A percentile compares a stretch with the other conserved stretches of the same genome.
Conservation (phyloP, 2,797 vertebrate genomes). For the Aldrovandia affinis region DNA sequence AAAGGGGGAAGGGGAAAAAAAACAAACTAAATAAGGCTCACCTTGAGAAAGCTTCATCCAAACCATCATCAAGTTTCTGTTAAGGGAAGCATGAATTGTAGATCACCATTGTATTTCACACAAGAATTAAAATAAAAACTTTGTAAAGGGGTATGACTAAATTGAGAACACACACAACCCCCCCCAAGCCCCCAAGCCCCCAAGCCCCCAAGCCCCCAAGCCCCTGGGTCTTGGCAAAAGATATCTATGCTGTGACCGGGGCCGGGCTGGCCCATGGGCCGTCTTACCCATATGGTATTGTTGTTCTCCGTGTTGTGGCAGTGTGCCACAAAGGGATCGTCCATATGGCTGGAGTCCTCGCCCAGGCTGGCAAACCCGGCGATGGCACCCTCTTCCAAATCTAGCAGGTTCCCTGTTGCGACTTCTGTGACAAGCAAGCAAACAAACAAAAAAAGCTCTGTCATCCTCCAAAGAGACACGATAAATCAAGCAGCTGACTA, state of each 20-base stretch:
- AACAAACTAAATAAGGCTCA: slow-evolving; percentile 58
- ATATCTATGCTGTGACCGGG: neutral
- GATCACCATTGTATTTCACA: neutral
- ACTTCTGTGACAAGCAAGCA: slow-evolving; percentile 59
- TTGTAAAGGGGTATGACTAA: neutral
- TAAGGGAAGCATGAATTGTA: slow-evolving; percentile 43
- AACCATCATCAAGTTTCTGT: slow-evolving; percentile 85
- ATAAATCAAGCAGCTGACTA: neutral
- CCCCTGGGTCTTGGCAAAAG: neutral
- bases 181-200: too few relatives aligned
- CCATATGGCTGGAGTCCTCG: slow-evolving; percentile 57
- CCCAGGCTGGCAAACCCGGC: slow-evolving; percentile 66
- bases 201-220: too few relatives aligned
- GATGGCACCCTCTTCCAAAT: slow-evolving; percentile 75
- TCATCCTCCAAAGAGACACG: neutral
- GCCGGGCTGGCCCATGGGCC: neutral
- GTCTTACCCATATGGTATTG: slow-evolving; percentile 79
- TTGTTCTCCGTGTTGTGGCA: slow-evolving; percentile 68
- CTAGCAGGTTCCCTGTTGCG: slow-evolving; percentile 82
- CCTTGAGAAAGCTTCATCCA: slow-evolving; percentile 96
- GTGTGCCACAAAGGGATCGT: slow-evolving; percentile 58
- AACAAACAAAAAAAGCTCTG: neutral
- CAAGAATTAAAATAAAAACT: neutral
- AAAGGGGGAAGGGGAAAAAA: neutral
- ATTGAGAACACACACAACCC: neutral